Conservation (phyloP, 1,140 invertebrate species). For the Leguminivora glycinivorella region DNA sequence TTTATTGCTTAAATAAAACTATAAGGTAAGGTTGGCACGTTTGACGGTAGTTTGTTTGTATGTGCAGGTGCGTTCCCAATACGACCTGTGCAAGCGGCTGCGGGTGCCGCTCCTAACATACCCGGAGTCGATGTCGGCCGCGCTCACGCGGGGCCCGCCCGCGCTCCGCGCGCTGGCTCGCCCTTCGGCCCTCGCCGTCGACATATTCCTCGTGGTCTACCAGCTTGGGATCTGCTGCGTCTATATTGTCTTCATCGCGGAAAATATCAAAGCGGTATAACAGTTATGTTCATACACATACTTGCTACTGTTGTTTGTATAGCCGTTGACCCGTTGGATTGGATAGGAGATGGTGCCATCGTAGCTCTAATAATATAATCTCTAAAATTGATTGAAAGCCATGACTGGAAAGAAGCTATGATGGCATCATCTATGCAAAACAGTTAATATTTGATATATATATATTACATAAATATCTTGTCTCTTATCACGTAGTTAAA, state of each 20-base stretch:
- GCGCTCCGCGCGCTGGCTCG: conserved; percentile 79
- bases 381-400: no score
- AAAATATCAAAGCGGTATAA: conserved; percentile 84
- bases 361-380: no score
- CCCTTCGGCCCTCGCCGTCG: conserved; percentile 80
- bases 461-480: no score
- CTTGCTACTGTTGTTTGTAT: not conserved
- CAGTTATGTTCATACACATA: not conserved
- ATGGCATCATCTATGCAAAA: no score
- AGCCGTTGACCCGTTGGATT: no score
- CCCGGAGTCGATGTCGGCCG: conserved; percentile 83
- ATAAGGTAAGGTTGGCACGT: no score
- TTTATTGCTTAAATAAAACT: no score
- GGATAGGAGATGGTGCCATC: no score
- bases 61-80: conserved; percentile 72
- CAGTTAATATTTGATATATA: no score
- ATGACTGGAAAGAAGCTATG: no score
- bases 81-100: conserved; percentile 78
- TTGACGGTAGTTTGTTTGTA: not conserved
- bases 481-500: no score
- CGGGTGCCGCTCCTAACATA: conserved; percentile 82
- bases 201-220: conserved; percentile 88
- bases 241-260: conserved; percentile 92
- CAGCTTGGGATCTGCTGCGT: conserved; percentile 95
- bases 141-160: conserved; percentile 81